These are phyloP conservation scores for Mythimna albipuncta DNA, from an alignment of 2,888 invertebrate species.

Conservation along the genomic window DNA sequence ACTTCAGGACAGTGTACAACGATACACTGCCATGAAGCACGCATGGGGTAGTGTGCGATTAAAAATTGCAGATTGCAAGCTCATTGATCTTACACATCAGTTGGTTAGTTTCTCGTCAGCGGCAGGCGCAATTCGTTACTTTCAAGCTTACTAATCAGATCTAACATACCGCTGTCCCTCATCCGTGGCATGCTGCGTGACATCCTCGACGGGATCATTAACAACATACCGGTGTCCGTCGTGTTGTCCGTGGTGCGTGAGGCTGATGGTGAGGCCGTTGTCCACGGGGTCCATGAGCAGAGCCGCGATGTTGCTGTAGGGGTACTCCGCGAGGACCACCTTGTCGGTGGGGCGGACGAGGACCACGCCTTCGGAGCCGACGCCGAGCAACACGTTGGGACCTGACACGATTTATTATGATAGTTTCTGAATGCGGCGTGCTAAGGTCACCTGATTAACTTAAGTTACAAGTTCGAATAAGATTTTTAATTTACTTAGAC, in stretches of 20 bases:
- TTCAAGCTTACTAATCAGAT: constrained; percentile 37
- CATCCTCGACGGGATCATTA: constrained; percentile 32
- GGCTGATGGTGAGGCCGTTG: constrained; percentile 96
- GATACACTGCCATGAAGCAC: background rate
- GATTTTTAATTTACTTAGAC: background rate
- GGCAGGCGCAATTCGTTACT: constrained; percentile 43
- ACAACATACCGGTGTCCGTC: constrained; percentile 86
- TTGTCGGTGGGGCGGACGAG: constrained; percentile 98
- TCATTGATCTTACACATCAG: background rate
- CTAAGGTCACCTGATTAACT: background rate
- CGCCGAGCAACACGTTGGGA: constrained; percentile 93
- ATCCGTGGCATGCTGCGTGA: constrained; percentile 24
- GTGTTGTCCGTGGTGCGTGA: constrained; percentile 92
- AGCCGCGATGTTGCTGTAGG: constrained; percentile 97
- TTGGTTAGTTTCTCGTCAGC: constrained; percentile 39
- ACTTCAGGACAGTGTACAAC: too few species aligned
- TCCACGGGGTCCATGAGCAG: constrained; percentile 98
- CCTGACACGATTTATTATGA: constrained; percentile 68
- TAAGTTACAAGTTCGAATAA: too few species aligned
- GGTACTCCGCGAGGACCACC: constrained; percentile 97
- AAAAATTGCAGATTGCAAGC: background rate
- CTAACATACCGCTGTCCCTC: constrained; percentile 44
- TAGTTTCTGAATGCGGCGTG: background rate
- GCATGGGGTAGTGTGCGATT: background rate
- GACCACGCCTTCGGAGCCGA: constrained; percentile 97